Evolutionary conservation across 2,888 invertebrate genomes (phyloP).

Genomic region (Brenthis daphne): DNA sequence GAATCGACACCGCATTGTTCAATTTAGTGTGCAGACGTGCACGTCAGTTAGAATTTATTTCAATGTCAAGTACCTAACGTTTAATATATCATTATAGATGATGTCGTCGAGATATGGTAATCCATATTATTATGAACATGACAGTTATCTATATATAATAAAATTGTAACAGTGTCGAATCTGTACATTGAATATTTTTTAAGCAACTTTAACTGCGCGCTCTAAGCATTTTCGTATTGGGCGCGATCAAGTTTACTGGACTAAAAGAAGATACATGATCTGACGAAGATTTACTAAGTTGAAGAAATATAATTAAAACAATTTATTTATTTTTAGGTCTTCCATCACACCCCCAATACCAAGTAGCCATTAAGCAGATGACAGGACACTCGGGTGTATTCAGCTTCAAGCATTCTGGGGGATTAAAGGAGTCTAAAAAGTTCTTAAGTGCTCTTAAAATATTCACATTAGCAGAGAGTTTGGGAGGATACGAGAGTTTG

Average conservation of each 20-base stretch:
- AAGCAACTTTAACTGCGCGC: no score
- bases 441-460: constrained; percentile 90
- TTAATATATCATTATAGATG: not conserved
- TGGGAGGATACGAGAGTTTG: constrained; percentile 97
- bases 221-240: no score
- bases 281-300: no score
- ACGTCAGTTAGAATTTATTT: not conserved
- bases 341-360: constrained; percentile 92
- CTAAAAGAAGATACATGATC: no score
- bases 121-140: not conserved
- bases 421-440: constrained; percentile 85
- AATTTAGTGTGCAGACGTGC: not conserved
- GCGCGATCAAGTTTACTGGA: no score
- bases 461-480: constrained; percentile 94
- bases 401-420: constrained; percentile 93
- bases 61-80: not conserved
- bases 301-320: no score
- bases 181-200: no score
- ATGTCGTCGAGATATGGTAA: constrained; percentile 1
- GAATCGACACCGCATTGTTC: no score
- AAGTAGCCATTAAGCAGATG: constrained; percentile 89
- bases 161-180: no score
- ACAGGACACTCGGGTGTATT: constrained; percentile 96
- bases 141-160: not conserved
- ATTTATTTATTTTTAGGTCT: constrained; percentile 79